Conservation (phyloP, 2,113 vertebrate species). For the Rynchops niger region DNA sequence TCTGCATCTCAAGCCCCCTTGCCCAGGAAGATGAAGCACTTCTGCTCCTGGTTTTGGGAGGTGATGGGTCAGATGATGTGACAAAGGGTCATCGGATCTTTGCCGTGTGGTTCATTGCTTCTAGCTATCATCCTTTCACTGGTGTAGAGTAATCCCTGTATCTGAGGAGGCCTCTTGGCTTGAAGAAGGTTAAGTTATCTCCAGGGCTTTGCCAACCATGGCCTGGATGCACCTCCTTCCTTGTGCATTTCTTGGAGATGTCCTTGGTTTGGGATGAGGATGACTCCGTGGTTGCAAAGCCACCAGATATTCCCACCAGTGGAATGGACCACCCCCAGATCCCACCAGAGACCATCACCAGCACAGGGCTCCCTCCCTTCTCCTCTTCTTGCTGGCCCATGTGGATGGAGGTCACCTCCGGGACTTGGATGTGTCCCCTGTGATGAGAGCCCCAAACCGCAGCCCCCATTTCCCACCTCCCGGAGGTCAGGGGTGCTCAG, state of each 20-base stretch:
- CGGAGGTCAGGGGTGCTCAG: rapidly evolving
- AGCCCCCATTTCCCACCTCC: background rate
- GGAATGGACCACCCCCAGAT: background rate
- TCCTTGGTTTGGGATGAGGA: background rate
- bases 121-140: background rate
- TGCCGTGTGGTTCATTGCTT: rapidly evolving
- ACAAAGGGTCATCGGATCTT: background rate
- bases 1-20: background rate
- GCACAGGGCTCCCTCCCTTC: background rate
- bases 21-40: background rate
- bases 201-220: background rate
- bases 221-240: background rate
- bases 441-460: rapidly evolving
- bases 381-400: background rate
- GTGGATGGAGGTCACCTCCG: background rate
- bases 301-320: background rate
- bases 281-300: background rate
- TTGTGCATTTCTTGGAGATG: background rate
- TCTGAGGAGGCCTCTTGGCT: background rate
- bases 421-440: background rate
- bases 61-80: rapidly evolving
- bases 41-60: background rate
- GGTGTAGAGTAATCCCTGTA: background rate
- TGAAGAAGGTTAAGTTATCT: background rate
- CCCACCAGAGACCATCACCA: no score